Conservation (phyloP, 2,797 vertebrate genomes). For the Anas bernieri region DNA sequence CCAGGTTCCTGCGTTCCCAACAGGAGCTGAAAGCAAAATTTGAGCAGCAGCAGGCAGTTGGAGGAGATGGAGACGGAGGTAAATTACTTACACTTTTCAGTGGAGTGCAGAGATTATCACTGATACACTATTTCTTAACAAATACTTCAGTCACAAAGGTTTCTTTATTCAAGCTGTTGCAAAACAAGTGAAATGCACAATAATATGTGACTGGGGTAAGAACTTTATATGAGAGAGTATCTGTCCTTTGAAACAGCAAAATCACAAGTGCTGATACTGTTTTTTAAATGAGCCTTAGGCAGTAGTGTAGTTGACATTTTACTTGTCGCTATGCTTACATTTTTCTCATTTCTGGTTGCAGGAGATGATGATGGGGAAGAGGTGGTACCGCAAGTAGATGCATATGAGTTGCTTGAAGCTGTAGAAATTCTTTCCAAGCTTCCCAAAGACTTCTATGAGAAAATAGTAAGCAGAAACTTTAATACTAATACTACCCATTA, state of each 20-base stretch:
- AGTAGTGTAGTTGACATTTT: neutral
- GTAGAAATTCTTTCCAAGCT: conserved; percentile 95
- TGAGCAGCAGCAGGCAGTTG: conserved; percentile 90
- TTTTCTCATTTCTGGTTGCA: conserved; percentile 47
- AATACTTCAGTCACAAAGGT: neutral
- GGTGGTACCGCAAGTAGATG: conserved; percentile 84
- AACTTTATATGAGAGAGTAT: neutral
- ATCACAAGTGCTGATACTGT: neutral
- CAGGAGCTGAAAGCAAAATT: conserved; percentile 96
- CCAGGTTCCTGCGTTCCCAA: conserved; percentile 93
- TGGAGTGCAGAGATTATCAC: too few relatives aligned
- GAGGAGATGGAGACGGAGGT: conserved; percentile 90
- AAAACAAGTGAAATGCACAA: neutral
- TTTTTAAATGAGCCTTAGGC: neutral
- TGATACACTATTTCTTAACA: neutral
- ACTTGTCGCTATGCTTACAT: neutral
- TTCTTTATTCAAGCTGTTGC: neutral
- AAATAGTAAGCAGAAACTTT: conserved; percentile 87
- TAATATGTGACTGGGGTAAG: neutral
- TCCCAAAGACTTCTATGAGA: conserved; percentile 98
- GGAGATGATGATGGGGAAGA: conserved; percentile 88
- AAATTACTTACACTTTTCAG: neutral
- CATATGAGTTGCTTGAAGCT: conserved; percentile 94
- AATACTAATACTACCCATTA: neutral
- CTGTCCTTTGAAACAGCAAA: neutral